Evolutionary conservation across 2,113 vertebrate genomes (phyloP).

Genomic region (Prionailurus bengalensis): DNA sequence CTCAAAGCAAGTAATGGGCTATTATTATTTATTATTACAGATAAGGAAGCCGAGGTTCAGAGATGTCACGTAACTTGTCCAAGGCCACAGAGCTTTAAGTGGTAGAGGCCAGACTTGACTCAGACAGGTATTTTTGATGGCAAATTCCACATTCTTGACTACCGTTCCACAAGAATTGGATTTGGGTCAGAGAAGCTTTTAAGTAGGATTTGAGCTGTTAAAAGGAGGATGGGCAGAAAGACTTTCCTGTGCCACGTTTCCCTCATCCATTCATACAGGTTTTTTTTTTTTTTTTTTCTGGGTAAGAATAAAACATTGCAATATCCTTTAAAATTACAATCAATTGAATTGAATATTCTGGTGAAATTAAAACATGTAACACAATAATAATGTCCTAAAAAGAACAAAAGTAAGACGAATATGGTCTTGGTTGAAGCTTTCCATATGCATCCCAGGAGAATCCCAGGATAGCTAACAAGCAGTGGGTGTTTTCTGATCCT

Average conservation of each 20-base stretch:
- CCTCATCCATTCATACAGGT: not conserved
- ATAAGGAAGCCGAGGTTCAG: slow-evolving; percentile 4
- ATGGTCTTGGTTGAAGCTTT: slow-evolving; percentile 33
- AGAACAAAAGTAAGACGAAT: slow-evolving; percentile 11
- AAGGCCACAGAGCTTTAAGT: not conserved
- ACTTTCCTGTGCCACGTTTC: not conserved
- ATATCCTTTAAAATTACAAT: slow-evolving; percentile 49
- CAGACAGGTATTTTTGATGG: not conserved
- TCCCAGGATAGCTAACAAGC: not conserved
- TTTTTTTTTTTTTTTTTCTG: not conserved
- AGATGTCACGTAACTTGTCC: not conserved
- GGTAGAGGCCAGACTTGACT: not conserved
- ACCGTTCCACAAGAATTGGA: not conserved
- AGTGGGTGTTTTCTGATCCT: not conserved
- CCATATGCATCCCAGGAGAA: not conserved
- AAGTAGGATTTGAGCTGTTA: not conserved
- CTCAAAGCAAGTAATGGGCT: not conserved
- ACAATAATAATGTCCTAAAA: slow-evolving; percentile 35
- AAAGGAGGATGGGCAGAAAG: not conserved
- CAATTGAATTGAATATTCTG: not conserved
- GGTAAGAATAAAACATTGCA: not conserved
- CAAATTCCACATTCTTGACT: not conserved
- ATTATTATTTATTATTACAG: not conserved
- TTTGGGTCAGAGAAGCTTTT: not conserved
- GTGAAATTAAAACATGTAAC: slow-evolving; percentile 46